Conservation (phyloP, 2,113 vertebrate species). For the Stigmatopora nigra region DNA sequence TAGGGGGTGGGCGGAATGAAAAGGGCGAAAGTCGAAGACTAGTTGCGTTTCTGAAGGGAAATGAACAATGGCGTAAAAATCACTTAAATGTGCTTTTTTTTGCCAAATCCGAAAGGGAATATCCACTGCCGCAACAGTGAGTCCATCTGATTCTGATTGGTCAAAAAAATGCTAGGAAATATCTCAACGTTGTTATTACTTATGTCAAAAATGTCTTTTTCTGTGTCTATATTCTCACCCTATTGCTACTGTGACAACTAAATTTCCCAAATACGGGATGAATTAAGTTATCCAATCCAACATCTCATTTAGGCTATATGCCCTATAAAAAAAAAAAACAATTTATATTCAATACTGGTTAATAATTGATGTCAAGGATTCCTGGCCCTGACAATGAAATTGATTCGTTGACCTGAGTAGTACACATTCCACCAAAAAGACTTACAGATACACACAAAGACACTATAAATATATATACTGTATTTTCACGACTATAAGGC, state of each 20-base stretch:
- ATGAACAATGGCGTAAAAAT: slow-evolving; percentile 26
- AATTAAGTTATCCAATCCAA: too few species aligned
- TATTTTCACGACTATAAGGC: too few species aligned
- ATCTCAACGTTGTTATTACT: too few species aligned
- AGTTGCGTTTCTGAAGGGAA: slow-evolving; percentile 17
- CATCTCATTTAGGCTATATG: too few species aligned
- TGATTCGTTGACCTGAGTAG: neutral
- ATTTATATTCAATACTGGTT: neutral
- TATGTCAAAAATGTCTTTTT: too few species aligned
- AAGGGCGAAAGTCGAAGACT: slow-evolving; percentile 22
- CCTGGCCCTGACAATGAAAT: neutral
- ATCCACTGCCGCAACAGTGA: slow-evolving; percentile 10
- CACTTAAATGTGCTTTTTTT: slow-evolving; percentile 29
- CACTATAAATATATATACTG: too few species aligned
- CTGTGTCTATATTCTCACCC: too few species aligned
- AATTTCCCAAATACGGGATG: too few species aligned
- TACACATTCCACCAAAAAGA: neutral
- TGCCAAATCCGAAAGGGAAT: slow-evolving; percentile 27
- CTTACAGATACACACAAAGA: neutral
- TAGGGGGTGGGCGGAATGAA: slow-evolving; percentile 20
- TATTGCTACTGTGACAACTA: too few species aligned
- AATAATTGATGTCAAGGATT: slow-evolving; percentile 3
- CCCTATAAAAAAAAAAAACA: neutral
- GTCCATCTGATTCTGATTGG: too few species aligned
- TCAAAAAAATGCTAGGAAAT: too few species aligned